phyloP scores from a whole-genome alignment of 2,797 vertebrate genomes.

The Nyctibius grandis region DNA sequence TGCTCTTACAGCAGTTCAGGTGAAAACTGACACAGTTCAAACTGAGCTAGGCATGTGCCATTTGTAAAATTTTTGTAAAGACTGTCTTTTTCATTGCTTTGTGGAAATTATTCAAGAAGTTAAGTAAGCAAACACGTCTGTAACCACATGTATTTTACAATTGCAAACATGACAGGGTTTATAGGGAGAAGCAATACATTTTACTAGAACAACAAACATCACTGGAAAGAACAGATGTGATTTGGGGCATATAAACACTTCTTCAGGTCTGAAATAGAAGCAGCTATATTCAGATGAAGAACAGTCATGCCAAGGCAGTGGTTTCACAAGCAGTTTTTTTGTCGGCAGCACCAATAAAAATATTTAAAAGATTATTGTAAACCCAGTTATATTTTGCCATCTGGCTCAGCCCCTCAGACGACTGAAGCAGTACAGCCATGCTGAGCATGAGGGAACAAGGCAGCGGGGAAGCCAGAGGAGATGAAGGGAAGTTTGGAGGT shows the following conservation, averaged over 20 bases:
- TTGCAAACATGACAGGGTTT: neutral
- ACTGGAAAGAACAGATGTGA: neutral
- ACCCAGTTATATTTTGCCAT: neutral
- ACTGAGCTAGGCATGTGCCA: neutral
- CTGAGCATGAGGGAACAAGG: neutral
- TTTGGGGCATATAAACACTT: neutral
- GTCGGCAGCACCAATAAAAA: slow-evolving; percentile 1
- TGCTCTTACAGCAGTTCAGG: neutral
- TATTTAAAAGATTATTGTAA: neutral
- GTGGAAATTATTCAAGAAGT: neutral
- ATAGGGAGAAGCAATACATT: neutral
- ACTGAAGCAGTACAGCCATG: neutral
- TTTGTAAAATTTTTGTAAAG: neutral
- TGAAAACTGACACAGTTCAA: neutral
- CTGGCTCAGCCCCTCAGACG: slow-evolving; percentile 13
- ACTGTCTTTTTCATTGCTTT: neutral
- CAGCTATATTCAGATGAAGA: neutral
- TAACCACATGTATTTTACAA: slow-evolving; percentile 13
- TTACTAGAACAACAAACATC: neutral
- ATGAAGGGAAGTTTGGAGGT: neutral
- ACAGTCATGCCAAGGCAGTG: neutral
- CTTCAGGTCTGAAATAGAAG: neutral
- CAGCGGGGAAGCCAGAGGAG: neutral
- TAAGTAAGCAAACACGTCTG: neutral
- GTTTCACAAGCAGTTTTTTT: neutral